Base-by-base conservation (phyloP, 2,113 vertebrate species). In the Ceuthmochares aereus region DNA sequence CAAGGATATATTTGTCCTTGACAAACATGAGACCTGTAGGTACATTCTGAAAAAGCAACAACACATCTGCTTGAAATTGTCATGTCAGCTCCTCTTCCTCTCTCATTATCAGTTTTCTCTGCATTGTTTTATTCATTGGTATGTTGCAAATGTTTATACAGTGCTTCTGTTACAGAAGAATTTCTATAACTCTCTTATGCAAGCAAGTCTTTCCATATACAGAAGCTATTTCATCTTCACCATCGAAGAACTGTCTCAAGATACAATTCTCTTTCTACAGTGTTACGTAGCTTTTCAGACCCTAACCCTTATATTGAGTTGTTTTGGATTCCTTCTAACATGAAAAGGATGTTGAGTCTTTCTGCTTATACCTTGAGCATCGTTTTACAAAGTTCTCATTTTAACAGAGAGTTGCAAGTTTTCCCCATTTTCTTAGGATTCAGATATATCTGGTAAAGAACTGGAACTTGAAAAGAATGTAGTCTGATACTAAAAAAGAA, bases 401-500 rank as follows among this genome's bases (percentile, higher is more conserved):
- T 14, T 32, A 21, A 43, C 6, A 82, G 17, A 64, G 11, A 79
- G 9, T 43, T 8, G 6, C 8, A n/a, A 56, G 27, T 12, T 74
- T 68, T 85, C 7, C 6, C 29, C 11, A 8, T 77, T 93, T 91
- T 52, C 9, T 20, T 1, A n/a, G 40, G 52, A 32, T 36, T 51
- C 19, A 17, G 16, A 14, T 68, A 10, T 56, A 23, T 76, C 54
- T 75, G 43, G 21, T 36, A 70, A 76, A 49, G 29, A 70, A 8
- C 10, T 47, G 30, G 20, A 12, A 12, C 19, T 66, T 5, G 7
- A 36, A 83, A 70, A 16, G 12, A 49, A 18, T 14, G 11, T 15
- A 10, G 4, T 7, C 12, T 26, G 47, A 1, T n/a, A 30, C 15
- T 21, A 59, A 0, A 6, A 12, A 45, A 37, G 37, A 11, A 7